These are phyloP conservation scores for Harmothoe impar DNA, from an alignment of 2,888 invertebrate species.

Conservation along the genomic window DNA sequence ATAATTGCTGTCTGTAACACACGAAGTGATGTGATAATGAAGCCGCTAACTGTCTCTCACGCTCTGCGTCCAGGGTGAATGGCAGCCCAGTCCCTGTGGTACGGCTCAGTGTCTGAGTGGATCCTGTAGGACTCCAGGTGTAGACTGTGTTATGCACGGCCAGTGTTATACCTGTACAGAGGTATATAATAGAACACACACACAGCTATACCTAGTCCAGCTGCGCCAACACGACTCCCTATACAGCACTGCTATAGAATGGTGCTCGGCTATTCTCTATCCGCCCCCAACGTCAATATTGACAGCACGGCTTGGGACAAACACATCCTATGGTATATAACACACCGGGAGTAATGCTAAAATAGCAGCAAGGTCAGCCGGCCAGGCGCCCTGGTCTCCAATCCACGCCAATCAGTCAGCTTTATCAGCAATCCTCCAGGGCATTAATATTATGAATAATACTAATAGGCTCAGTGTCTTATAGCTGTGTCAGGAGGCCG, in stretches of 20 bases:
- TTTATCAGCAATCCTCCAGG: not conserved
- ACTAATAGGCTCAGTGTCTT: not conserved
- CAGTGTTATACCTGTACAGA: no score
- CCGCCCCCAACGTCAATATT: constrained; percentile 22
- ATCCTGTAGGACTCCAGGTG: no score
- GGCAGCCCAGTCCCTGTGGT: no score
- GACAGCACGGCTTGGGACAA: constrained; percentile 4
- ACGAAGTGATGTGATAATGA: no score
- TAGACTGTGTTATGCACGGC: no score
- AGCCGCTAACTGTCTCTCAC: no score
- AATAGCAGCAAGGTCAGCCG: not conserved
- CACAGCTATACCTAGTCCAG: not conserved
- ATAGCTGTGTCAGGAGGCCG: not conserved
- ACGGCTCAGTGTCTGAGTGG: no score
- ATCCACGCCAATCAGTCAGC: not conserved
- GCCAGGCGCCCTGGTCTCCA: not conserved
- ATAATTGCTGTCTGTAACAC: no score
- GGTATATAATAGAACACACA: not conserved
- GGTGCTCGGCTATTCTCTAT: not conserved
- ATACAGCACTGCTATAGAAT: not conserved
- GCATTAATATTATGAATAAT: not conserved
- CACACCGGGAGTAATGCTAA: not conserved
- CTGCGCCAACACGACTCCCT: not conserved
- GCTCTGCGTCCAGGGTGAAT: no score
- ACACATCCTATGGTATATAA: constrained; percentile 15